Evolutionary conservation across 2,113 vertebrate species (phyloP).

Genomic region (Suricata suricatta): DNA sequence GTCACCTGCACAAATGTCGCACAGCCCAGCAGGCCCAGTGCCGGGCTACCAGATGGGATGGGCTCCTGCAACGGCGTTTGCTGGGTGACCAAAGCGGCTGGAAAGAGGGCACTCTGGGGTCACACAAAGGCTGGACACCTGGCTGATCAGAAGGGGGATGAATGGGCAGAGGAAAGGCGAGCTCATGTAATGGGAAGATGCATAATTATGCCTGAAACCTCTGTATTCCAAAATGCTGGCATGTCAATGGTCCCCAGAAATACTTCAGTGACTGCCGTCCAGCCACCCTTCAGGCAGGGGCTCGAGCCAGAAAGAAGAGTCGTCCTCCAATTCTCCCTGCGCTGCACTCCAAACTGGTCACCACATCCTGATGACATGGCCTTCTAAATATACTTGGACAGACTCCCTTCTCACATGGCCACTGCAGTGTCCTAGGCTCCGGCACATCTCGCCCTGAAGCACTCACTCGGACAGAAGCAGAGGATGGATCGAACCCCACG

Average conservation of each 20-base stretch:
- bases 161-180: background rate
- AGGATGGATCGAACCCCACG: fast-evolving
- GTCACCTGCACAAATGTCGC: background rate
- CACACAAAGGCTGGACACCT: background rate
- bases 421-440: fast-evolving
- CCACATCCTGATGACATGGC: too few relatives aligned
- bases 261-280: background rate
- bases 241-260: background rate
- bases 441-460: background rate
- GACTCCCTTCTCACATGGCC: fast-evolving
- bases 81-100: fast-evolving
- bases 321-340: background rate
- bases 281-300: too few relatives aligned
- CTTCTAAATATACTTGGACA: background rate
- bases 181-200: background rate
- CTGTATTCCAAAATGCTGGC: background rate
- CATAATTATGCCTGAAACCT: background rate
- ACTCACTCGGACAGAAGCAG: background rate
- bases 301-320: background rate
- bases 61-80: fast-evolving
- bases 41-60: background rate
- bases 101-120: too few relatives aligned
- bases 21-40: background rate
- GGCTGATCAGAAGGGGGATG: background rate
- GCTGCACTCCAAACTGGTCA: background rate